Base-by-base conservation (phyloP, 2,797 vertebrate species). In the Gymnodraco acuticeps region DNA sequence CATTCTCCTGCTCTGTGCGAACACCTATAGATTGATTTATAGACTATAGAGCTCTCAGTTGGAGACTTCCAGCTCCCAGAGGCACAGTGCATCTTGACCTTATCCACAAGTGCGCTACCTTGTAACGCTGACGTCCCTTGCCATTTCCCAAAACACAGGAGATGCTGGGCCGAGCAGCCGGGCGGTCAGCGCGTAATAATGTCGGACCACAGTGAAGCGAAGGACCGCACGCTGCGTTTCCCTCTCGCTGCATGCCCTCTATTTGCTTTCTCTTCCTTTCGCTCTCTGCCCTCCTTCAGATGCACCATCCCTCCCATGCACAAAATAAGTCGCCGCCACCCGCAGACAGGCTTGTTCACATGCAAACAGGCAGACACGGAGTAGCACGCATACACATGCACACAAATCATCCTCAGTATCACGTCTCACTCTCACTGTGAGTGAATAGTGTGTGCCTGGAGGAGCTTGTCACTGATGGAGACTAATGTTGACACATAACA, bases 401-500 rank as follows among this genome's bases (percentile, higher is more conserved):
- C 16, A 53, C 3, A 2, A 47, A 67, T 83, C 61, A 76, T 69
- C 74, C 79, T 87, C 74, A 78, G 82, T 82, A 70, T 80, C 80
- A 50, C 10, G 16, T 75, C 76, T 78, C 74, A 58, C 70, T 88
- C 77, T 81, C 38, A 0, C 77, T 74, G 20, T 3, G 70, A 74
- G 62, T 74, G 79, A 85, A 82, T 83, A 75, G 68, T 73, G 80
- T 51, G 55, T 64, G 79, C 73, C 82, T 75, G 70, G 56, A 81
- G 82, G 85, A 85, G 66, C 75, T 68, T 71, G 82, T 78, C 85
- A 75, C 50, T 90, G 92, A 94, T 82, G 80, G 84, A 88, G 89
- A 94, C 91, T 87, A 92, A 94, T 91, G 92, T 92, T 93, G 92
- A 93, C 92, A 91, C 86, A 88, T 92, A 83, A 64, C 84, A 92